Evolutionary conservation across 92 coral and sea anemone species (phyloP).

Genomic region (Siderastrea radians): DNA sequence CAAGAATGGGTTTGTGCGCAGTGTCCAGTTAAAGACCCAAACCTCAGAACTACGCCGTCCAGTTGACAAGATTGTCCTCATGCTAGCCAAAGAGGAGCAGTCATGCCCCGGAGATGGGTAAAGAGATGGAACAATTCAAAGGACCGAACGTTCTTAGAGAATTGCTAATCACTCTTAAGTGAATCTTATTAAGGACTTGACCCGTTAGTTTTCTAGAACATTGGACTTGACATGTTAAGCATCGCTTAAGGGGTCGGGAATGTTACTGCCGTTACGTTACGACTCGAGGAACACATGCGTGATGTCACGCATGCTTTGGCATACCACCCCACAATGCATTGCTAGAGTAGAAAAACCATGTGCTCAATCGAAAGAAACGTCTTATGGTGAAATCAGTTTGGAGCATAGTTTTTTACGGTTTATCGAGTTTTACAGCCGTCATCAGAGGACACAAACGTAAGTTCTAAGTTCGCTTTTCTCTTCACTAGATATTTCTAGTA

Average conservation of each 20-base stretch:
- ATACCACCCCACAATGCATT: too few relatives aligned
- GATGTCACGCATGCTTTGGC: too few relatives aligned
- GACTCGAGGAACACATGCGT: too few relatives aligned
- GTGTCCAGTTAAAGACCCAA: conserved; percentile 39
- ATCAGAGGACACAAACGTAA: too few relatives aligned
- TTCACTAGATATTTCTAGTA: too few relatives aligned
- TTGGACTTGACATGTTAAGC: not conserved
- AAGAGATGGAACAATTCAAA: not conserved
- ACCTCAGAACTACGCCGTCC: conserved; percentile 49
- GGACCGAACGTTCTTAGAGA: not conserved
- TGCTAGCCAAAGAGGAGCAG: conserved; percentile 42
- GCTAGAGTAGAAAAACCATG: too few relatives aligned
- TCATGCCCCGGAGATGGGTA: conserved; percentile 2
- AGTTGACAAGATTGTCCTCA: conserved; percentile 35
- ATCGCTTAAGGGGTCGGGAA: not conserved
- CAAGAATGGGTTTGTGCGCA: conserved; percentile 37
- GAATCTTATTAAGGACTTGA: not conserved
- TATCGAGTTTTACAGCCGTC: too few relatives aligned
- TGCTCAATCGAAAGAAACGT: too few relatives aligned
- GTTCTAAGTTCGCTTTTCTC: too few relatives aligned
- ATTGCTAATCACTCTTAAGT: not conserved
- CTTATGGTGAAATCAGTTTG: too few relatives aligned
- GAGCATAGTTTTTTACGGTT: too few relatives aligned
- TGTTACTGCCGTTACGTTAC: too few relatives aligned
- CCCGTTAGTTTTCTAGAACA: not conserved